phyloP scores from a whole-genome alignment of 2,888 invertebrate genomes.

The Ptychoptera albimana region DNA sequence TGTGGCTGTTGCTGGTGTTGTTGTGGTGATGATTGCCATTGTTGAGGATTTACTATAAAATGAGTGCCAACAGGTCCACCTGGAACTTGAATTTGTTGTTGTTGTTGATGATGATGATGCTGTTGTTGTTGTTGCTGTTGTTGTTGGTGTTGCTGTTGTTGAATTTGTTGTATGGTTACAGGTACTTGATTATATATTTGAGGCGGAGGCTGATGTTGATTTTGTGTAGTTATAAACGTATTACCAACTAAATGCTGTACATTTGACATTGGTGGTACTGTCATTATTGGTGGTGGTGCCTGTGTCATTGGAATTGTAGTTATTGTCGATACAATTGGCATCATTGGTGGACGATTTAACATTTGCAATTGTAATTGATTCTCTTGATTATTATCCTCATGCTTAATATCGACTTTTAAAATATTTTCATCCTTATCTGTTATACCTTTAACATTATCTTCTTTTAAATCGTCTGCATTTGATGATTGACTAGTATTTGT shows the following conservation, averaged over 20 bases:
- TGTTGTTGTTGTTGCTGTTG: too few relatives aligned
- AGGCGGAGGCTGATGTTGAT: slow-evolving; percentile 9
- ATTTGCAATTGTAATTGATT: neutral
- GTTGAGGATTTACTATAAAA: slow-evolving; percentile 10
- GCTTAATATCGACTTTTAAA: neutral
- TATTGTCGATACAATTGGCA: slow-evolving; percentile 4
- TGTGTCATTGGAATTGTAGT: slow-evolving; percentile 10
- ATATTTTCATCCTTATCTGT: neutral
- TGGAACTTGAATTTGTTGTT: slow-evolving; percentile 11
- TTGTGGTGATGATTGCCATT: slow-evolving; percentile 3
- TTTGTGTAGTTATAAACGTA: slow-evolving; percentile 11
- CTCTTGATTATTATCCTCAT: neutral
- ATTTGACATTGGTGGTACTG: slow-evolving; percentile 11
- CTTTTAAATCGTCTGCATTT: neutral
- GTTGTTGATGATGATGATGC: slow-evolving; percentile 3
- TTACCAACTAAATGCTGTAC: slow-evolving; percentile 13
- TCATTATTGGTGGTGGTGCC: slow-evolving; percentile 12
- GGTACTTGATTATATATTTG: slow-evolving; percentile 11
- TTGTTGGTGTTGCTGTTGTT: neutral
- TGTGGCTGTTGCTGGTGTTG: slow-evolving; percentile 4
- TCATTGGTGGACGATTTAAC: neutral
- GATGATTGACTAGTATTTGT: neutral
- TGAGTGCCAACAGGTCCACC: slow-evolving; percentile 11
- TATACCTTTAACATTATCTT: neutral
- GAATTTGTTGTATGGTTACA: slow-evolving; percentile 12